Conservation (phyloP, 2,888 invertebrate genomes). For the Idaea straminata region DNA sequence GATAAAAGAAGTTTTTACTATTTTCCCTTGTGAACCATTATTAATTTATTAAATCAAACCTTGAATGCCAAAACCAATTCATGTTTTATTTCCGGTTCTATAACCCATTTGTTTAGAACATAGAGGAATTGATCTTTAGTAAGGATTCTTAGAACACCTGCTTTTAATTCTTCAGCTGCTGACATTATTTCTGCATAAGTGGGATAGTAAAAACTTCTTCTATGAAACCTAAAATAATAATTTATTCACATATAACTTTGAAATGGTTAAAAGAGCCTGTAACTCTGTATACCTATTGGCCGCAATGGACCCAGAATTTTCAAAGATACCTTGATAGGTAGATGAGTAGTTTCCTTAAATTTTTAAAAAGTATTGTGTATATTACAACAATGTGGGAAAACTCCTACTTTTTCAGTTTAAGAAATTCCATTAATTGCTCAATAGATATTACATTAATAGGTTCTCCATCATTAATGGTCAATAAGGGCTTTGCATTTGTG, state of each 20-base stretch:
- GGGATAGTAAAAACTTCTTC: conserved; percentile 61
- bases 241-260: neutral
- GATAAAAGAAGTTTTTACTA: neutral
- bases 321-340: no score
- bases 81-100: conserved; percentile 57
- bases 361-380: neutral
- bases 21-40: no score
- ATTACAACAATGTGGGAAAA: neutral
- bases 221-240: conserved; percentile 52
- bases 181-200: conserved; percentile 61
- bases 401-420: conserved; percentile 59
- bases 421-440: conserved; percentile 52
- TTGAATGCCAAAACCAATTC: conserved; percentile 62
- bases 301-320: no score
- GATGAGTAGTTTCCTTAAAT: no score
- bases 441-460: conserved; percentile 56
- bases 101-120: conserved; percentile 53
- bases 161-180: conserved; percentile 55
- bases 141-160: conserved; percentile 47
- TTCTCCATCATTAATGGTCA: conserved; percentile 48
- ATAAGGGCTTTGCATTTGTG: conserved; percentile 46
- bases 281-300: no score
- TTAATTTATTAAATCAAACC: conserved; percentile 32
- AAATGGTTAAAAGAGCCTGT: neutral
- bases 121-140: conserved; percentile 64